Base-by-base conservation (phyloP, 2,888 invertebrate species). In the Andrena trimmerana region DNA sequence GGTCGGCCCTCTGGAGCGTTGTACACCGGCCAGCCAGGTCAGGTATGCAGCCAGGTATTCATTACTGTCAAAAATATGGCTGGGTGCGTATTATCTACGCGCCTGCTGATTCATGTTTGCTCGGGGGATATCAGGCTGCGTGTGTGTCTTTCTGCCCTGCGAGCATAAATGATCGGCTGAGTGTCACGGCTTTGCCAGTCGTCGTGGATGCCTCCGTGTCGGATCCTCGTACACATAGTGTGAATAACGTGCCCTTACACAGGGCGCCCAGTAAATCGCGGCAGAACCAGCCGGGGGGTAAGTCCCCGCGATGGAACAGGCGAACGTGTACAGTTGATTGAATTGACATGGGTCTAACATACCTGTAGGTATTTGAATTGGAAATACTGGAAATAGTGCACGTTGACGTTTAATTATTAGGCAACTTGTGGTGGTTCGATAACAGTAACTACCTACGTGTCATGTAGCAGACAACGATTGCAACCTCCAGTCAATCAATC, bases 11-110 rank as follows among this genome's bases (percentile, higher is more conserved):
- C 78, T 78, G 83, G 73, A 79, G 75, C 73, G 66, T 71, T 67
- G 78, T 81, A 75, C 70, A 66, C 50, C 66, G 42, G 66, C 4
- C 73, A 74, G 24, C 57, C 24, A 27, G 60, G 74, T 66, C 71
- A 82, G 75, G 79, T 66, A 77, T 69, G 77, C 84, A 77, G 78
- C 57, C 84, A 78, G 84, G 86, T 83, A 86, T 87, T 90, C 85
- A 87, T 90, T 89, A 88, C 74, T 84, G 79, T 68, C 80, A 81
- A 89, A 90, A 86, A 89, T 89, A 87, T 83, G 79, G 69, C 73
- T 70, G 66, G 72, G 63, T 69, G 65, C 65, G 79, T 84, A 89
- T 86, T 79, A 88, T 84, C 69, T 52, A 65, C 78, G 72, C 60
- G 52, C 69, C 66, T 71, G 84, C 81, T 80, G 80, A 88, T 87